phyloP scores from a whole-genome alignment of 2,888 invertebrate genomes.

The Napeogenes sylphis region DNA sequence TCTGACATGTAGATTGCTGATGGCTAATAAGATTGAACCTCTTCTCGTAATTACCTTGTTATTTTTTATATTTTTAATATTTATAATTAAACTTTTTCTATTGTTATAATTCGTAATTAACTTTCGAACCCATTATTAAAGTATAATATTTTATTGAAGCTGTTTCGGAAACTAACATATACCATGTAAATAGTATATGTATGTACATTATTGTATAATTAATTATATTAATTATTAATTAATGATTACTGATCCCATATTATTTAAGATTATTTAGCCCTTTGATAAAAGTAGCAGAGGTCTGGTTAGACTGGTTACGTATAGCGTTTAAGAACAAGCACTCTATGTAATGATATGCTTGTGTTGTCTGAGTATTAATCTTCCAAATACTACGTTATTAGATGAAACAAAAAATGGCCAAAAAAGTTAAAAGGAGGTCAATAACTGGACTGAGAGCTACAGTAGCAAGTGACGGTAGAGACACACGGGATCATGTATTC shows the following conservation, averaged over 20 bases:
- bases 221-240: not conserved
- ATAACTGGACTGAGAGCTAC: slow-evolving; percentile 65
- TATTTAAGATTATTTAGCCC: too few relatives aligned
- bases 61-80: not conserved
- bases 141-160: too few relatives aligned
- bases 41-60: not conserved
- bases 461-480: slow-evolving; percentile 42
- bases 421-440: slow-evolving; percentile 59
- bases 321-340: slow-evolving; percentile 45
- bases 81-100: too few relatives aligned
- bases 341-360: slow-evolving; percentile 73
- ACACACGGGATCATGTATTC: slow-evolving; percentile 1
- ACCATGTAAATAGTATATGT: too few relatives aligned
- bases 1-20: slow-evolving; percentile 21
- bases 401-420: slow-evolving; percentile 46
- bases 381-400: slow-evolving; percentile 63
- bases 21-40: not conserved
- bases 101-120: too few relatives aligned
- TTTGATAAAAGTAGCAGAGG: slow-evolving; percentile 10
- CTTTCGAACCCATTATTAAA: too few relatives aligned
- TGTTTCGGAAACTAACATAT: too few relatives aligned
- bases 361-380: slow-evolving; percentile 64
- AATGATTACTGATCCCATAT: not conserved
- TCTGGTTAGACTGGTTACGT: slow-evolving; percentile 26
- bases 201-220: too few relatives aligned